These are phyloP conservation scores for Drosophila pandora DNA, from an alignment of 1,140 invertebrate species.

Conservation along the genomic window DNA sequence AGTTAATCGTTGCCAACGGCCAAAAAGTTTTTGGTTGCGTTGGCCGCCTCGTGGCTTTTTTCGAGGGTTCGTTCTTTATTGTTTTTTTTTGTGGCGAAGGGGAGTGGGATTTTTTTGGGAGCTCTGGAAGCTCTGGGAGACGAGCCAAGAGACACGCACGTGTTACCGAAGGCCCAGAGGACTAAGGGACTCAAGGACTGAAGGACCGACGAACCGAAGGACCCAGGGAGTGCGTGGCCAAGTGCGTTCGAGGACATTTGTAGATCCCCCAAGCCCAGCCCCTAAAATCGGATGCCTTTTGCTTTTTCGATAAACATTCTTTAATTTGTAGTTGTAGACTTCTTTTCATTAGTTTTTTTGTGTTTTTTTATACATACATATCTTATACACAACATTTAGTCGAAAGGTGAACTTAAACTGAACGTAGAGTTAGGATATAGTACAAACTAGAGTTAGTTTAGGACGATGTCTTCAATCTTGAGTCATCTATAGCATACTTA, in stretches of 20 bases:
- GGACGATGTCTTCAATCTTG: conserved; percentile 34
- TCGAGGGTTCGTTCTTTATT: conserved; percentile 6
- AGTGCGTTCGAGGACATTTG: conserved; percentile 16
- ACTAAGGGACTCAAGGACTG: conserved; percentile 8
- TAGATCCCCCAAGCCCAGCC: conserved; percentile 89
- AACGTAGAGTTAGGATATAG: conserved; percentile 51
- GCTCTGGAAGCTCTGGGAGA: conserved; percentile 21
- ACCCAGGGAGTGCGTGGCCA: conserved; percentile 4
- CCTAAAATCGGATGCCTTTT: background rate
- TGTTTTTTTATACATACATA: conserved; percentile 22
- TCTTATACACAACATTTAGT: conserved; percentile 56
- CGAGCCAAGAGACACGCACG: conserved; percentile 34
- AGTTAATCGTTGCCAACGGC: conserved; percentile 53
- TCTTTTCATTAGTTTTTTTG: background rate
- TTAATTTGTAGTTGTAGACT: conserved; percentile 2
- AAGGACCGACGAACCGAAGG: conserved; percentile 12
- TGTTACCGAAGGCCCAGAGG: conserved; percentile 22
- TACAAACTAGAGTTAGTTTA: conserved; percentile 38
- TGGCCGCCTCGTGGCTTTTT: conserved; percentile 1
- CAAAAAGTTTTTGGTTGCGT: conserved; percentile 36
- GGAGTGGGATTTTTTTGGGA: conserved; percentile 5
- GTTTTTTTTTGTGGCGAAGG: background rate
- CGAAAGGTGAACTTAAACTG: conserved; percentile 47
- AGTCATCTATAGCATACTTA: conserved; percentile 36
- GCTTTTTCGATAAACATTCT: conserved; percentile 95